Evolutionary conservation across 2,888 invertebrate genomes (phyloP).

Genomic region (Blastobasis adustella): DNA sequence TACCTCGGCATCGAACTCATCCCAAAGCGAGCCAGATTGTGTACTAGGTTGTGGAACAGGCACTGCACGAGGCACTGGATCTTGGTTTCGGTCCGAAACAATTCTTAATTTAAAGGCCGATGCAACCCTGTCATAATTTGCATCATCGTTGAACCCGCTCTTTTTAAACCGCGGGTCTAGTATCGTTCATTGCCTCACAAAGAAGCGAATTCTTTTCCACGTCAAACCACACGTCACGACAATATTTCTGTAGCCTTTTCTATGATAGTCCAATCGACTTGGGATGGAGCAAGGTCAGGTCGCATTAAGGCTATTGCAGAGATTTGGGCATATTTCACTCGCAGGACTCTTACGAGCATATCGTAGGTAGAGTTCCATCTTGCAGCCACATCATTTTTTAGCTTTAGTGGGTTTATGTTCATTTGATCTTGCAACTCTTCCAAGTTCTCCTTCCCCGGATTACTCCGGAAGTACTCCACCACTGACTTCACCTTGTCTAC

Average conservation of each 20-base stretch:
- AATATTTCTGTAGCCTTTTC: neutral
- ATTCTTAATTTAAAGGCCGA: neutral
- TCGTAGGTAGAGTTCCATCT: neutral
- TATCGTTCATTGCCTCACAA: neutral
- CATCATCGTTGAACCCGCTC: neutral
- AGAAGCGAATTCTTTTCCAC: neutral
- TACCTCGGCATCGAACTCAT: neutral
- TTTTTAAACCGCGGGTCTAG: neutral
- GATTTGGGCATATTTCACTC: neutral
- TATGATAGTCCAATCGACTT: neutral
- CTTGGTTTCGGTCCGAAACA: neutral
- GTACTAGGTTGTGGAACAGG: neutral
- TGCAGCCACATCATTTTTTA: neutral
- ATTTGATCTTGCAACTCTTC: neutral
- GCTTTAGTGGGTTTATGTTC: neutral
- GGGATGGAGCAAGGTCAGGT: neutral
- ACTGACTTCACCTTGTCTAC: neutral
- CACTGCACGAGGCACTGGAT: no score
- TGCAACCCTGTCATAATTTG: neutral
- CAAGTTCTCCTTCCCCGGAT: neutral
- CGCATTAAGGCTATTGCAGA: neutral
- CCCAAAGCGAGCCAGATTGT: neutral
- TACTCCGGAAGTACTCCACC: neutral
- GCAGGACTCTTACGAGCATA: neutral
- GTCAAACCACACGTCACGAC: neutral